phyloP scores from a whole-genome alignment of 2,888 invertebrate species.

The Folsomia candida region DNA sequence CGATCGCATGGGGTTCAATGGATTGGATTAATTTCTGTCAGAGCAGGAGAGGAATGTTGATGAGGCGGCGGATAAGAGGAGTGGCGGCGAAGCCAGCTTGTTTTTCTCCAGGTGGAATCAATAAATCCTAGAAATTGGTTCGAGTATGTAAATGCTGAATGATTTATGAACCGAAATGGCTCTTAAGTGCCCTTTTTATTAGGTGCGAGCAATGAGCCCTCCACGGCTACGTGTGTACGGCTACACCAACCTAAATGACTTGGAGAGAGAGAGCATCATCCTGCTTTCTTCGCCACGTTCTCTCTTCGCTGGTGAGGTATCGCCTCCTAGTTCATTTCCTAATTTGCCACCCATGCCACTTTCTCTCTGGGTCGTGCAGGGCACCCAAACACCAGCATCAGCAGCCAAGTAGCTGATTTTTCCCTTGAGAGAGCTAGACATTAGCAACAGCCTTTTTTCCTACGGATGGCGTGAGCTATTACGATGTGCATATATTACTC shows the following conservation, averaged over 20 bases:
- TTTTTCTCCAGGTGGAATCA: not conserved
- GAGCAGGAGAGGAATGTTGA: not conserved
- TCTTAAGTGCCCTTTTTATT: conserved; percentile 6
- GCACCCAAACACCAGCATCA: not conserved
- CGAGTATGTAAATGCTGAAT: conserved; percentile 2
- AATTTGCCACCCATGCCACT: not conserved
- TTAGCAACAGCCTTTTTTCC: not conserved
- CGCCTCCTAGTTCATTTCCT: not conserved
- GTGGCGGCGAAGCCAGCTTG: not conserved
- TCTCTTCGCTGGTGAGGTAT: too few relatives aligned
- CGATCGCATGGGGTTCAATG: not conserved
- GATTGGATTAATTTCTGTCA: not conserved
- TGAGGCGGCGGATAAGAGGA: not conserved
- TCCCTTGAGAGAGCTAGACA: not conserved
- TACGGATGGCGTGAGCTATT: not conserved
- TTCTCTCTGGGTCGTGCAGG: not conserved
- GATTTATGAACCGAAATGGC: conserved; percentile 2
- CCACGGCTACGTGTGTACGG: not conserved
- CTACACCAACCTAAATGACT: not conserved
- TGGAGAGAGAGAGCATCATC: not conserved
- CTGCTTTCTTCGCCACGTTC: not conserved
- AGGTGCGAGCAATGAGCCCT: not conserved
- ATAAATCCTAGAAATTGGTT: not conserved
- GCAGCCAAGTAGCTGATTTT: not conserved
- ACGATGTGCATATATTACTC: not conserved